These are phyloP conservation scores for Heteromurus nitidus DNA, from an alignment of 2,888 invertebrate genomes.

Conservation along the genomic window DNA sequence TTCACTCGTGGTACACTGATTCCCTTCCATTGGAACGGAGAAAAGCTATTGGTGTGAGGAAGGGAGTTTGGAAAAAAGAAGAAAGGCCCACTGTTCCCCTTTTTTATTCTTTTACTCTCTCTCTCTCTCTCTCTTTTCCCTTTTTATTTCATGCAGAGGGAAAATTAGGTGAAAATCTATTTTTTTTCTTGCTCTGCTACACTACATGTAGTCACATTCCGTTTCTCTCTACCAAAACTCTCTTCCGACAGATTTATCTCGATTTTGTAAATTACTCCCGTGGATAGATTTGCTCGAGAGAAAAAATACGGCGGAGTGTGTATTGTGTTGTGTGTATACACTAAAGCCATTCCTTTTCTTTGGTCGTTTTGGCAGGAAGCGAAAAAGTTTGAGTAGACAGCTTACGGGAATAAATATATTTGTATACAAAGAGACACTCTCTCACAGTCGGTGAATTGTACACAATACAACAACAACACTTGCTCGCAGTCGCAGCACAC, in stretches of 20 bases:
- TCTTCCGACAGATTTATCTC: conserved; percentile 51
- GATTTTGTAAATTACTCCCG: conserved; percentile 54
- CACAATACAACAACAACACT: not conserved
- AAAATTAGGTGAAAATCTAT: conserved; percentile 60
- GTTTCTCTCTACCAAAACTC: not conserved
- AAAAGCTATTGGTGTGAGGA: too few species aligned
- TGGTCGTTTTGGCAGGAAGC: conserved; percentile 17
- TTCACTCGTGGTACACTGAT: conserved; percentile 43
- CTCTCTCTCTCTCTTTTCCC: conserved; percentile 14
- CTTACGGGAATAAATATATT: not conserved
- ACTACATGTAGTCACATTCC: not conserved
- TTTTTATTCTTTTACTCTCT: conserved; percentile 5
- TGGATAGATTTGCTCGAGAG: conserved; percentile 52
- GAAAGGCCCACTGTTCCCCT: conserved; percentile 47
- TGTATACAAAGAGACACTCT: too few species aligned
- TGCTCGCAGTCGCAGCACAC: not conserved
- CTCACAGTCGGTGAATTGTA: not conserved
- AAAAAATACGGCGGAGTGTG: conserved; percentile 14
- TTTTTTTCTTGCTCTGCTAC: conserved; percentile 25
- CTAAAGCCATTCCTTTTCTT: conserved; percentile 32
- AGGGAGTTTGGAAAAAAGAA: too few species aligned
- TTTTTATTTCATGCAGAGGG: conserved; percentile 50
- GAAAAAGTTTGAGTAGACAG: not conserved
- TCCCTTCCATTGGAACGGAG: not conserved
- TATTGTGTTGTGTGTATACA: conserved; percentile 33